Base-by-base conservation (phyloP, 2,113 vertebrate species). In the Pollimyrus isidori region DNA sequence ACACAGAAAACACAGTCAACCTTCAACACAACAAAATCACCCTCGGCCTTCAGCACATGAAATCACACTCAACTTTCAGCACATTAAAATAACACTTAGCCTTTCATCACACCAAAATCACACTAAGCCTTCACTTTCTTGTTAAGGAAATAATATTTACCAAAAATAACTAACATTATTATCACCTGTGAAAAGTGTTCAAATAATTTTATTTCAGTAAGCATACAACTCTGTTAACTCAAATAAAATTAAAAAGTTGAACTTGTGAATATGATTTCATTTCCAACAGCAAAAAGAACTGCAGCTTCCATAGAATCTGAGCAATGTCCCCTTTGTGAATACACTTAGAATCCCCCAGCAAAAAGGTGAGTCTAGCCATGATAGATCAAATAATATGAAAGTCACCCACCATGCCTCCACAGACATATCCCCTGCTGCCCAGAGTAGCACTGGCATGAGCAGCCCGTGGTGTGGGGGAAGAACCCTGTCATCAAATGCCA, bases 361-460 rank as follows among this genome's bases (percentile, higher is more conserved):
- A 62, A n/a, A n/a, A 62, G 10, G 26, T 69, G 62, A 69, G n/a
- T 1, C 62, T 30, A n/a, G n/a, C n/a, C 62, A 65, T 65, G 10
- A 30, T 26, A 30, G n/a, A 30, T 11, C 26, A 69, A 10, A 69
- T 11, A 69, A 30, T 3, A 45, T 82, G 76, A 19, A 45, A 45
- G 7, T 45, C 39, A 82, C 76, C 42, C 76, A 82, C 76, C 39
- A 39, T 45, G 76, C 98, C 98, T 89, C 98, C 98, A 91, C 97
- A 99, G 58, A 99, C 89, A 92, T 98, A 99, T 42, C 98, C 98
- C 92, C 93, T 97, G 86, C 95, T 96, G 89, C 96, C 96, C 15
- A 97, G 92, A 23, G 95, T 94, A 89, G 97, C 96, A 89, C 97
- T 97, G 0, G 96, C 95, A 19, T 99, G 98, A 49, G 98, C 97